Conservation (phyloP, 2,888 invertebrate genomes). For the Cacoxenus indagator region DNA sequence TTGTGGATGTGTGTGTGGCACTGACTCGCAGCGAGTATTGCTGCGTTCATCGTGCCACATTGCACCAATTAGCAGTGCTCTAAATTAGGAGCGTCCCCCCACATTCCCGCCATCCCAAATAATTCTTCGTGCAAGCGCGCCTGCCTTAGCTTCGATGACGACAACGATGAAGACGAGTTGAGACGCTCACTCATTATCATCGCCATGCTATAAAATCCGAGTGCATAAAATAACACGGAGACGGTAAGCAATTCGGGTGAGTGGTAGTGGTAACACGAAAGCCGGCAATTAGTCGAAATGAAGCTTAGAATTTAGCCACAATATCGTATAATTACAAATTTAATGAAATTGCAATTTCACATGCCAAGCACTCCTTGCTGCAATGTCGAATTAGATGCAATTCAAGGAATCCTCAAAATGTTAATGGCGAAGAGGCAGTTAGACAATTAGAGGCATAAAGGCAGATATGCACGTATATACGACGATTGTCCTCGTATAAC, state of each 20-base stretch:
- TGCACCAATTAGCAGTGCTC: no score
- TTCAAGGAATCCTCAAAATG: not conserved
- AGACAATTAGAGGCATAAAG: not conserved
- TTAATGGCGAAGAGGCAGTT: not conserved
- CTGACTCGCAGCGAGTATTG: no score
- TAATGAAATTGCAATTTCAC: slow-evolving; percentile 17
- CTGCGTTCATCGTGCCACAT: no score
- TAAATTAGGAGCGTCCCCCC: no score
- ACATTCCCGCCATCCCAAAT: no score
- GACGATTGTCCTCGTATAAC: not conserved
- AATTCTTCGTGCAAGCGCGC: no score
- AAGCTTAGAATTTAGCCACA: slow-evolving; percentile 8
- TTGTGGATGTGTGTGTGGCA: not conserved
- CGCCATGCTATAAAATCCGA: not conserved
- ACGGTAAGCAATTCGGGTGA: not conserved
- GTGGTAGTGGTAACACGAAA: slow-evolving; percentile 7
- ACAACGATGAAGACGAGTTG: no score
- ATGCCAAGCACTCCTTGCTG: not conserved
- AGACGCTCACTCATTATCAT: slow-evolving; percentile 44
- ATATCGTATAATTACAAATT: slow-evolving; percentile 27
- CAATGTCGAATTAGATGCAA: not conserved
- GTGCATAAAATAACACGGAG: not conserved
- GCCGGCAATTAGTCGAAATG: slow-evolving; percentile 1
- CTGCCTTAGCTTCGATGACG: slow-evolving; percentile 32
- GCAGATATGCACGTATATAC: not conserved